Evolutionary conservation across 2,797 vertebrate species (phyloP).

Genomic region (Centroberyx gerrardi): DNA sequence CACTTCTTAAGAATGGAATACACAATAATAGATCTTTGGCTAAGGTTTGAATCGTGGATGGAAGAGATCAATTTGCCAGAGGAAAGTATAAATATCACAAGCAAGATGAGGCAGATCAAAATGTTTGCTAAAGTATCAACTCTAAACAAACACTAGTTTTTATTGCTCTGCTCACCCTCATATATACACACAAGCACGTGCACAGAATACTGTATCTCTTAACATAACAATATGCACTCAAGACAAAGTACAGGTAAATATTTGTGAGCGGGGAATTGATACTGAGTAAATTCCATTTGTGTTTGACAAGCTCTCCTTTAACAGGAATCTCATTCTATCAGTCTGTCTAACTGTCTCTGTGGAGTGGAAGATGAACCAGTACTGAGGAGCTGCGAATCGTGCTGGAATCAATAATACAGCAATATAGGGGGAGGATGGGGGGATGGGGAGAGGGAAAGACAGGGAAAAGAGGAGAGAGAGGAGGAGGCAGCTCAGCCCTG

Average conservation of each 20-base stretch:
- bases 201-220: neutral
- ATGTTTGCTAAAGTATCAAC: neutral
- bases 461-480: neutral
- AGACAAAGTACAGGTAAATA: conserved; percentile 16
- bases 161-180: neutral
- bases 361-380: conserved; percentile 69
- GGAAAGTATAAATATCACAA: neutral
- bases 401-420: conserved; percentile 77
- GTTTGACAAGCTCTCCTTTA: conserved; percentile 34
- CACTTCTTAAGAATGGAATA: neutral
- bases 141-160: conserved; percentile 3
- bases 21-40: neutral
- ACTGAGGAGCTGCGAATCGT: conserved; percentile 58
- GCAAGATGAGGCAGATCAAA: neutral
- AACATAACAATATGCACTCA: neutral
- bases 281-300: conserved; percentile 29
- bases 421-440: conserved; percentile 54
- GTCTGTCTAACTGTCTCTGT: conserved; percentile 58
- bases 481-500: conserved; percentile 45
- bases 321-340: conserved; percentile 41
- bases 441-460: conserved; percentile 16
- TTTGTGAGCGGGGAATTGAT: conserved; percentile 3
- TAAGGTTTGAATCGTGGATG: neutral
- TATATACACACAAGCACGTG: neutral
- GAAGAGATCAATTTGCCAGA: neutral